phyloP scores from a whole-genome alignment of 2,888 invertebrate species.

The Endotricha flammealis region DNA sequence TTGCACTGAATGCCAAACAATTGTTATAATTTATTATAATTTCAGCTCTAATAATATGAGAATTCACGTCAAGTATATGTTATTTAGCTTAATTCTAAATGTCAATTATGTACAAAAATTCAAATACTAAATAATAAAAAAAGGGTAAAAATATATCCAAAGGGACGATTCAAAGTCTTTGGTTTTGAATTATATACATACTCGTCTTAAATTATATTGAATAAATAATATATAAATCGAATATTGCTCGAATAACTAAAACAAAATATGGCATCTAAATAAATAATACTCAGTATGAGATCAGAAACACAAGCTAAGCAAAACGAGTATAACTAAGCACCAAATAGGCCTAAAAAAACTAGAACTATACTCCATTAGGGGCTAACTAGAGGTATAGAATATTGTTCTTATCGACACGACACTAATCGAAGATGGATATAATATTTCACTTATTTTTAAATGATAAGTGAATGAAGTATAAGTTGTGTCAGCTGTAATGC shows the following conservation, averaged over 20 bases:
- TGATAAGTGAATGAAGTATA: slow-evolving; percentile 1
- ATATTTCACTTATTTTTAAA: slow-evolving; percentile 1
- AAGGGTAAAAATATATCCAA: slow-evolving; percentile 46
- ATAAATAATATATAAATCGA: slow-evolving; percentile 50
- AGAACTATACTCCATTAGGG: slow-evolving; percentile 1
- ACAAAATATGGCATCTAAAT: slow-evolving; percentile 74
- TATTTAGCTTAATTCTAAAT: slow-evolving; percentile 27
- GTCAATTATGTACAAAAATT: slow-evolving; percentile 42
- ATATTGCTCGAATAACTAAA: slow-evolving; percentile 51
- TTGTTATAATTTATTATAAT: slow-evolving; percentile 33
- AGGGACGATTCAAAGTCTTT: slow-evolving; percentile 63
- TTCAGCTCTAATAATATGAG: slow-evolving; percentile 45
- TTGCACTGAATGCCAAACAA: slow-evolving; percentile 52
- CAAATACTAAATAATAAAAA: slow-evolving; percentile 33
- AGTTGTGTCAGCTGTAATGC: too few relatives aligned
- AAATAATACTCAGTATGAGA: slow-evolving; percentile 77
- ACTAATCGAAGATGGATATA: not conserved
- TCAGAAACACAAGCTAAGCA: slow-evolving; percentile 67
- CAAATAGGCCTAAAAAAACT: slow-evolving; percentile 42
- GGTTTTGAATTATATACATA: slow-evolving; percentile 69
- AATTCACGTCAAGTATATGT: slow-evolving; percentile 49
- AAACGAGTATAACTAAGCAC: slow-evolving; percentile 53
- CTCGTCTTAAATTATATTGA: slow-evolving; percentile 39
- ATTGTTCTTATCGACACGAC: not conserved
- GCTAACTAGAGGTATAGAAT: slow-evolving; percentile 4